Evolutionary conservation across 2,797 vertebrate species (phyloP).

Genomic region (Molossus alvarezi): DNA sequence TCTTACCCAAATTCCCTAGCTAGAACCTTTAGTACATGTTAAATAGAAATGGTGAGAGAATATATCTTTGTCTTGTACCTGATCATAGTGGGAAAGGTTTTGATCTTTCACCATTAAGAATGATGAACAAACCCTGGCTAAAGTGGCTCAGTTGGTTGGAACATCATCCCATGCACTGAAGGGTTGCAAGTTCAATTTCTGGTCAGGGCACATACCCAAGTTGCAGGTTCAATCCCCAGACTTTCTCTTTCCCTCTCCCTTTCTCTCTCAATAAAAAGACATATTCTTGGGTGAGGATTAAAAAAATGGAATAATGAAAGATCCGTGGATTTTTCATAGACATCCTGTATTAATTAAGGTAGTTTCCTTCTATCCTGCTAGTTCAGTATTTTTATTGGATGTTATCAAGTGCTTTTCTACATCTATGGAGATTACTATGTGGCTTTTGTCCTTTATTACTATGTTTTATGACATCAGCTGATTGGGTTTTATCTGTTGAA

Average conservation of each 20-base stretch:
- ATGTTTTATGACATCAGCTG: background rate
- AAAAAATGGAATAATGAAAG: no score
- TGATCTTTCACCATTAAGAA: background rate
- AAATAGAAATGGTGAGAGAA: background rate
- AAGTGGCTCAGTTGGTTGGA: no score
- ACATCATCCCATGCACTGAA: no score
- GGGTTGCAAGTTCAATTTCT: no score
- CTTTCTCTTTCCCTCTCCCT: no score
- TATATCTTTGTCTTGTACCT: background rate
- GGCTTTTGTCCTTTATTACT: background rate
- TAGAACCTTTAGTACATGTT: background rate
- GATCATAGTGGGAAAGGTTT: background rate
- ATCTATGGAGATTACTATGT: background rate
- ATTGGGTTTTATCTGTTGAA: conserved; percentile 35
- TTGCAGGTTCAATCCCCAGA: no score
- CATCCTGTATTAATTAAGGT: background rate
- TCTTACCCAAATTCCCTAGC: background rate
- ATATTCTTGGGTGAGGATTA: no score
- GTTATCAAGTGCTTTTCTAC: conserved; percentile 21
- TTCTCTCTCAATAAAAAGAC: no score
- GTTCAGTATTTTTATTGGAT: background rate
- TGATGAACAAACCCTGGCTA: background rate
- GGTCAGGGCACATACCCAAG: no score
- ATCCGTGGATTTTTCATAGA: background rate
- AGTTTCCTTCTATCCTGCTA: background rate